A percentile compares a stretch with the other conserved stretches of the same genome.
These are phyloP conservation scores for Myiopsitta monachus DNA, from an alignment of 2,113 vertebrate genomes.

Conservation along the genomic window DNA sequence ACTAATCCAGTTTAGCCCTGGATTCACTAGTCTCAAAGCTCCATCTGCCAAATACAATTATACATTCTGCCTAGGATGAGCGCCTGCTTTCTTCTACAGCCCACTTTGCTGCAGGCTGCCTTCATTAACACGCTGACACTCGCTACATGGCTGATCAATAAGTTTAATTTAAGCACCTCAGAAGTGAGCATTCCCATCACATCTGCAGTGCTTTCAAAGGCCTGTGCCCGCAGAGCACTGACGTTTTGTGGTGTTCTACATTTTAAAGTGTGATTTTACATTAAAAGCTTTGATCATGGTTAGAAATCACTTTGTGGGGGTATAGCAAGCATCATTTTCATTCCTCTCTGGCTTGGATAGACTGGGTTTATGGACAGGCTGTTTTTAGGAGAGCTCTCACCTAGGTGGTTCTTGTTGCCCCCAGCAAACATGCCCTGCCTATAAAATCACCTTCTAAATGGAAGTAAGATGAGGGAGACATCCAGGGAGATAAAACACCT, in stretches of 20 bases:
- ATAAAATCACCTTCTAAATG: accelerated
- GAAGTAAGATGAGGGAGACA: not conserved
- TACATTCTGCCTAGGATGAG: not conserved
- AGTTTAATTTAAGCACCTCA: not conserved
- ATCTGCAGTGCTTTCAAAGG: accelerated
- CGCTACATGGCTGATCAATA: not conserved
- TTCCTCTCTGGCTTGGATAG: not conserved
- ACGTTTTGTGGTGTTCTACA: accelerated
- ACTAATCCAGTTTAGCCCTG: not conserved
- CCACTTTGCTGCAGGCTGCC: not conserved
- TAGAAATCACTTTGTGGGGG: not conserved
- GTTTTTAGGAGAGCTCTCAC: not conserved
- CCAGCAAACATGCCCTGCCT: not conserved
- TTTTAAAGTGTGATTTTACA: not conserved
- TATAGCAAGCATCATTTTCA: accelerated
- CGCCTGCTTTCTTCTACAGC: not conserved
- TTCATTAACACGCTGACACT: not conserved
- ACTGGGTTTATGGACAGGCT: not conserved
- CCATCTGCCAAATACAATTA: conserved; percentile 28
- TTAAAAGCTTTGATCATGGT: not conserved
- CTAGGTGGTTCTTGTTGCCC: not conserved
- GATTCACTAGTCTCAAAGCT: not conserved
- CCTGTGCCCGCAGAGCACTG: not conserved
- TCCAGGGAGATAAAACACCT: not conserved
- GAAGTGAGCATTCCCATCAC: not conserved